Evolutionary conservation across 2,113 vertebrate species (phyloP).

Genomic region (Lamprologus ornatipinnis): DNA sequence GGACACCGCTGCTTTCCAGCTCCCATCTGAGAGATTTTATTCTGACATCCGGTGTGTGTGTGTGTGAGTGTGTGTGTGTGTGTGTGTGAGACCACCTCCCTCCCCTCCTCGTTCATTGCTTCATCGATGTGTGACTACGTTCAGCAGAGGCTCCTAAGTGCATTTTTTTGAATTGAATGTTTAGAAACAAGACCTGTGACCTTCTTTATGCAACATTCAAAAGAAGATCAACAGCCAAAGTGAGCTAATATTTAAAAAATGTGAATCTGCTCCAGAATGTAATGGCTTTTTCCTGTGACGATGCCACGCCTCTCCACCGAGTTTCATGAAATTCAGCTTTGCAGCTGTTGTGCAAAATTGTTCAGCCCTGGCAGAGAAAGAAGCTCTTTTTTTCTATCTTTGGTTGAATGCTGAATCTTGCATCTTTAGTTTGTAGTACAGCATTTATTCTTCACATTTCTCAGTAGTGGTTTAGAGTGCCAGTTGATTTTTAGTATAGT

Average conservation of each 20-base stretch:
- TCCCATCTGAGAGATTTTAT: slow-evolving; percentile 41
- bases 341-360: not conserved
- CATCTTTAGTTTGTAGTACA: not conserved
- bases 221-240: not conserved
- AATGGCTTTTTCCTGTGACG: not conserved
- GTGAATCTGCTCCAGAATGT: not conserved
- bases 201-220: not conserved
- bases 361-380: not conserved
- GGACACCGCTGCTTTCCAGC: slow-evolving; percentile 8
- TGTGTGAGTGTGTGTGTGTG: not conserved
- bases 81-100: slow-evolving; percentile 1
- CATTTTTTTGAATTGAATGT: fast-evolving
- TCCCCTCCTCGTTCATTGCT: not conserved
- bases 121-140: not conserved
- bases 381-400: not conserved
- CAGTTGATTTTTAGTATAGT: not conserved
- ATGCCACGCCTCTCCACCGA: not conserved
- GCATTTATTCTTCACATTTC: not conserved
- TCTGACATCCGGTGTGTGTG: slow-evolving; percentile 46
- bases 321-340: not conserved
- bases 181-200: not conserved
- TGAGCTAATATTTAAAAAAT: not conserved
- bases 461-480: not conserved
- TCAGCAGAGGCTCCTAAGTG: not conserved
- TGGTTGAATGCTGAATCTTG: not conserved